Percentiles rank a stretch among this genome's conserved stretches.
Conservation (phyloP, 2,113 vertebrate genomes). For the Suricata suricatta region DNA sequence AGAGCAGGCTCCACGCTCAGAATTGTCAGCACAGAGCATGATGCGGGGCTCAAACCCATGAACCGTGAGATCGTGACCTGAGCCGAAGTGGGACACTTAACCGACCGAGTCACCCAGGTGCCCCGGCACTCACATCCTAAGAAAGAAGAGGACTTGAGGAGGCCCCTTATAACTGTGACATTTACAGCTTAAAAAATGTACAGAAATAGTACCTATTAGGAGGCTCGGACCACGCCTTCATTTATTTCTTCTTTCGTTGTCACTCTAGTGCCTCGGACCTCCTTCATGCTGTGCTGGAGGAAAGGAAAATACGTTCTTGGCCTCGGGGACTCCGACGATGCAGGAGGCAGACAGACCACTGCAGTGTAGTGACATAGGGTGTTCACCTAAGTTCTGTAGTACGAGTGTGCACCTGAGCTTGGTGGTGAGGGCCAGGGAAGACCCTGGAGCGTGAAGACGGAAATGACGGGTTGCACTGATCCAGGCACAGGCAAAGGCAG, state of each 20-base stretch:
- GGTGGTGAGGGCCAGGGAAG: neutral
- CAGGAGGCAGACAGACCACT: neutral
- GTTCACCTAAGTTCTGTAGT: neutral
- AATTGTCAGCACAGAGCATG: too few relatives aligned
- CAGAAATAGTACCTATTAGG: neutral
- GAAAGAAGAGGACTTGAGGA: neutral
- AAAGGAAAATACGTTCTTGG: neutral
- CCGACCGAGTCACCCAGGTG: too few relatives aligned
- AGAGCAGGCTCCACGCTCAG: too few relatives aligned
- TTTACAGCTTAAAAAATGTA: neutral
- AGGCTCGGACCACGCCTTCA: neutral
- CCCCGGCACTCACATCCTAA: neutral
- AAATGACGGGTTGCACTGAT: fast-evolving
- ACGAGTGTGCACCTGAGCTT: neutral
- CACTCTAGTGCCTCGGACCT: neutral
- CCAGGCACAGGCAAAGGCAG: neutral
- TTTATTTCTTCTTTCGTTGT: neutral
- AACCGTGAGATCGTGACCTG: too few relatives aligned
- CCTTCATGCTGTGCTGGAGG: neutral
- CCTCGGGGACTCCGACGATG: neutral
- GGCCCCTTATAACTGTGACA: neutral
- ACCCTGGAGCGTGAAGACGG: neutral
- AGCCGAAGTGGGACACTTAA: too few relatives aligned
- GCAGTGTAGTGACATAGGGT: neutral
- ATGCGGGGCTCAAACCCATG: too few relatives aligned